phyloP scores from a whole-genome alignment of 2,113 vertebrate genomes.

The Spizaetus ornatus region DNA sequence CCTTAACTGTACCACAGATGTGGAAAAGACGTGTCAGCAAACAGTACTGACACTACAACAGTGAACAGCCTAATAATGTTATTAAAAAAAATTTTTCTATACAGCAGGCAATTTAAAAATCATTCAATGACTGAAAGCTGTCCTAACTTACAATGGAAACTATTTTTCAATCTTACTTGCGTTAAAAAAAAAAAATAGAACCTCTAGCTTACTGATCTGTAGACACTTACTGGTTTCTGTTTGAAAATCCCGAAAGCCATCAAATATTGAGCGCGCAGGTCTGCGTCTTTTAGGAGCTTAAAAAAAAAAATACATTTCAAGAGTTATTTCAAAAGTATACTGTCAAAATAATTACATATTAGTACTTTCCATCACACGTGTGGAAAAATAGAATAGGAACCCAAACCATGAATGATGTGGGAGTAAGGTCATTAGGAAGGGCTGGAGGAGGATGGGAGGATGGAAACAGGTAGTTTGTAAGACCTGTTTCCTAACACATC shows the following conservation, averaged over 20 bases:
- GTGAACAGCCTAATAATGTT: background rate
- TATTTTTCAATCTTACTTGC: background rate
- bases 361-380: background rate
- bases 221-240: conserved; percentile 94
- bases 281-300: conserved; percentile 94
- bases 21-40: background rate
- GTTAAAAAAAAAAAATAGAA: background rate
- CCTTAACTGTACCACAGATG: background rate
- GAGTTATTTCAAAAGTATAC: background rate
- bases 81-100: background rate
- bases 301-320: background rate
- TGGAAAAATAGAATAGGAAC: background rate
- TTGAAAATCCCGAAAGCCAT: conserved; percentile 98
- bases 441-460: background rate
- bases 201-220: background rate
- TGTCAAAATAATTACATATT: background rate
- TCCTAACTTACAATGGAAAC: background rate
- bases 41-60: background rate
- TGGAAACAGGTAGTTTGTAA: background rate
- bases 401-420: background rate
- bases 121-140: background rate
- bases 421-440: background rate
- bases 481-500: background rate
- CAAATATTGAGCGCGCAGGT: conserved; percentile 97
- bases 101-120: background rate